A percentile compares a stretch with the other conserved stretches of the same genome.
Conservation (phyloP, 2,113 vertebrate species). For the Antennarius striatus region DNA sequence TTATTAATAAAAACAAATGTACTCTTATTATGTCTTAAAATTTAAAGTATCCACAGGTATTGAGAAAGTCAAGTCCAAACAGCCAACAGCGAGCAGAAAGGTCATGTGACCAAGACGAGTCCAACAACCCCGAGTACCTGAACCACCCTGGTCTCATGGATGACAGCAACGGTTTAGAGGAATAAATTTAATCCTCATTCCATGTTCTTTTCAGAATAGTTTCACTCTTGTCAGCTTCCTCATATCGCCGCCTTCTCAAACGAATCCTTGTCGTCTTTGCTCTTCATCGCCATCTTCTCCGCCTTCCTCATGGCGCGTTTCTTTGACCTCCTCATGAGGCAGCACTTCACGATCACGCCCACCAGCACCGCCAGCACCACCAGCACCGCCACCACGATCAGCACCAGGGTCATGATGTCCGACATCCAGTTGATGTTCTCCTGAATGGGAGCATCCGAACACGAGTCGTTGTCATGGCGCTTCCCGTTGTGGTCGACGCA, state of each 20-base stretch:
- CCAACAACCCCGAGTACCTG: too few species aligned
- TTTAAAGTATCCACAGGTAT: too few species aligned
- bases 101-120: too few species aligned
- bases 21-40: too few species aligned
- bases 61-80: too few species aligned
- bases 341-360: conserved; percentile 61
- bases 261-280: conserved; percentile 35
- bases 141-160: too few species aligned
- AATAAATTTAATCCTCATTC: too few species aligned
- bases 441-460: neutral
- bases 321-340: conserved; percentile 44
- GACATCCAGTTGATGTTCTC: neutral
- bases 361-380: conserved; percentile 45
- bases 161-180: too few species aligned
- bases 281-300: conserved; percentile 47
- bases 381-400: conserved; percentile 58
- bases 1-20: too few species aligned
- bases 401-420: conserved; percentile 50
- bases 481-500: conserved; percentile 22
- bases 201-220: too few species aligned
- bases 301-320: conserved; percentile 37
- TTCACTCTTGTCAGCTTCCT: conserved; percentile 8
- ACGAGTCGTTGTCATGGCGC: conserved; percentile 12
- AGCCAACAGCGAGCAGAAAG: too few species aligned
- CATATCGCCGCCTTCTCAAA: conserved; percentile 41